A percentile compares a stretch with the other conserved stretches of the same genome.
phyloP scores from a whole-genome alignment of 1,140 invertebrate species.

The Drosophila nasuta region DNA sequence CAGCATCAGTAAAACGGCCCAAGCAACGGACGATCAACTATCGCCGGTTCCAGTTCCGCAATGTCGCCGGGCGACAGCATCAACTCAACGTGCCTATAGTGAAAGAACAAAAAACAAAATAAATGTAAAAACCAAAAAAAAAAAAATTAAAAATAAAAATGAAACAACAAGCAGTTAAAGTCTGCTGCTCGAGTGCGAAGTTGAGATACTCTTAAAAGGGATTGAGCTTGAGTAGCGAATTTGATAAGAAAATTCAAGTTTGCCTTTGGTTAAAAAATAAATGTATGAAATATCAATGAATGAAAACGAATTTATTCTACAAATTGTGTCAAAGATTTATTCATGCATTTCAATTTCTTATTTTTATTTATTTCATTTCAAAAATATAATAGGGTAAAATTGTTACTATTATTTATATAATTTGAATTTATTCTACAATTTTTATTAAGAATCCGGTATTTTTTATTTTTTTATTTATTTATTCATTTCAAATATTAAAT shows the following conservation, averaged over 20 bases:
- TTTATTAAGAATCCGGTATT: too few relatives aligned
- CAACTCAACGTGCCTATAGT: conserved; percentile 50
- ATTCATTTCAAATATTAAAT: too few relatives aligned
- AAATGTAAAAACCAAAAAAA: conserved; percentile 33
- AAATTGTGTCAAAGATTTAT: too few relatives aligned
- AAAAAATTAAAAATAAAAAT: neutral
- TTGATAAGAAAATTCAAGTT: neutral
- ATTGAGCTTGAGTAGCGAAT: neutral
- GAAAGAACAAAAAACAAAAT: conserved; percentile 29
- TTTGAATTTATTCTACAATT: too few relatives aligned
- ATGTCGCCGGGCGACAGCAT: conserved; percentile 79
- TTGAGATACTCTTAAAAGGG: conserved; percentile 9
- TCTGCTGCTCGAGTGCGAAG: neutral
- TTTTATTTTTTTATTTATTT: too few relatives aligned
- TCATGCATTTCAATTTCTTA: too few relatives aligned
- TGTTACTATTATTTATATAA: too few relatives aligned
- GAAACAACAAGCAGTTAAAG: neutral
- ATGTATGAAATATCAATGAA: too few relatives aligned
- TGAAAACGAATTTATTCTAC: too few relatives aligned
- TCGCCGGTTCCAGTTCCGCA: conserved; percentile 79
- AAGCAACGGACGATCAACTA: conserved; percentile 62
- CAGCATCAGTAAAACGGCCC: conserved; percentile 12
- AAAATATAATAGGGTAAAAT: too few relatives aligned
- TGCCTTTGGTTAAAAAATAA: too few relatives aligned
- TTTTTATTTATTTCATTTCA: too few relatives aligned